Evolutionary conservation across 2,113 vertebrate species (phyloP).

Genomic region (Nibea albiflora): DNA sequence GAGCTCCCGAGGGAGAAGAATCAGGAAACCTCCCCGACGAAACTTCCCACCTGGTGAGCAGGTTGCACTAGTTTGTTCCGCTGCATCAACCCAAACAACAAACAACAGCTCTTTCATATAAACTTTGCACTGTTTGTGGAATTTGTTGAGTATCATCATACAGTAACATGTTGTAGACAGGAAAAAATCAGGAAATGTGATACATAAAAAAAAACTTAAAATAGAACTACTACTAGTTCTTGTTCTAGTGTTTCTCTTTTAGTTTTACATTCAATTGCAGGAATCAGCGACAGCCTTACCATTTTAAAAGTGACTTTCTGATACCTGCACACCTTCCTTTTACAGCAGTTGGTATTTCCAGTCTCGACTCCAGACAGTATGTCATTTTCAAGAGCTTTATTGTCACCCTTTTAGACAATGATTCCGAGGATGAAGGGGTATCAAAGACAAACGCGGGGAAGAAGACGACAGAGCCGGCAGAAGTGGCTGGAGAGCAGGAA

Average conservation of each 20-base stretch:
- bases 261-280: background rate
- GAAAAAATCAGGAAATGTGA: background rate
- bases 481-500: constrained; percentile 21
- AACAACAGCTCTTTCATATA: background rate
- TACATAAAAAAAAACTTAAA: background rate
- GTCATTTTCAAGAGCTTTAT: background rate
- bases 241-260: background rate
- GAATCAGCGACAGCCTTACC: background rate
- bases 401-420: constrained; percentile 61
- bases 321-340: background rate
- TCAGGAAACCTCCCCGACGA: constrained; percentile 70
- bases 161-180: background rate
- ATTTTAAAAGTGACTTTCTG: background rate
- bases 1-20: constrained; percentile 81
- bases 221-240: background rate
- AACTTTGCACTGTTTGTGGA: background rate
- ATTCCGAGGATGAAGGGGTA: constrained; percentile 65
- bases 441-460: constrained; percentile 35
- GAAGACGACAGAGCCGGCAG: constrained; percentile 27
- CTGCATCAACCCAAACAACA: background rate
- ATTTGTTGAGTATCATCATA: background rate
- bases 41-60: constrained; percentile 75
- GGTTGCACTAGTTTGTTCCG: background rate
- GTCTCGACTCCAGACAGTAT: background rate
- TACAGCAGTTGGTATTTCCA: background rate